Evolutionary conservation across 2,888 invertebrate genomes (phyloP).

Genomic region (Leptinotarsa rubiginosa): DNA sequence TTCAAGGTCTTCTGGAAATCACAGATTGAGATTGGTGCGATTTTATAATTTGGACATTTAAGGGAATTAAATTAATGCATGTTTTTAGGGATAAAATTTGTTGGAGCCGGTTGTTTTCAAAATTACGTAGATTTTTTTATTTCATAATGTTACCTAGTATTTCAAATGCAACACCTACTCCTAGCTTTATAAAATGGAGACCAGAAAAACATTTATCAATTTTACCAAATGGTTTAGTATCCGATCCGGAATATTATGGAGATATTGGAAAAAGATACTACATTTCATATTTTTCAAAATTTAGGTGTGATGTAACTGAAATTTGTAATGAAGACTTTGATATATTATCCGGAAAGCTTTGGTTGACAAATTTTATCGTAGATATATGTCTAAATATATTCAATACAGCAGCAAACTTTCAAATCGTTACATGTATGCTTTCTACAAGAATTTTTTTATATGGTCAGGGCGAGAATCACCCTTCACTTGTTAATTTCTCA

Average conservation of each 20-base stretch:
- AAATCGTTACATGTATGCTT: slow-evolving; percentile 8
- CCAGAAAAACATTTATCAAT: slow-evolving; percentile 7
- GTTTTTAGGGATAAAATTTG: slow-evolving; percentile 4
- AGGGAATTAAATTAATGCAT: slow-evolving; percentile 25
- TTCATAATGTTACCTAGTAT: slow-evolving; percentile 9
- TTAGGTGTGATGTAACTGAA: slow-evolving; percentile 17
- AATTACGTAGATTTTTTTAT: slow-evolving; percentile 19
- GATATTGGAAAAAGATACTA: slow-evolving; percentile 22
- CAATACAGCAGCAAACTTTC: neutral
- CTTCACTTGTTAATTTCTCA: neutral
- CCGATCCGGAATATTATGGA: slow-evolving; percentile 9
- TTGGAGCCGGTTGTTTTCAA: slow-evolving; percentile 16
- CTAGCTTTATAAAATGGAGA: slow-evolving; percentile 15
- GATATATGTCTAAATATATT: slow-evolving; percentile 28
- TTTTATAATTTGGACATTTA: slow-evolving; percentile 26
- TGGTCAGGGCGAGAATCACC: neutral
- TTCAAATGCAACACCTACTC: neutral
- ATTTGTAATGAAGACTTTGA: slow-evolving; percentile 14
- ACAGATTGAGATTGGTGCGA: slow-evolving; percentile 27
- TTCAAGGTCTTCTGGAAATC: slow-evolving; percentile 32
- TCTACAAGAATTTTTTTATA: slow-evolving; percentile 9
- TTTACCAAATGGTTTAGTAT: slow-evolving; percentile 22
- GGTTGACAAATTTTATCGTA: slow-evolving; percentile 18
- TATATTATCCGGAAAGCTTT: slow-evolving; percentile 9
- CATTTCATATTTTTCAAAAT: neutral